Base-by-base conservation (phyloP, 2,888 invertebrate genomes). In the Caenorhabditis sp. region DNA sequence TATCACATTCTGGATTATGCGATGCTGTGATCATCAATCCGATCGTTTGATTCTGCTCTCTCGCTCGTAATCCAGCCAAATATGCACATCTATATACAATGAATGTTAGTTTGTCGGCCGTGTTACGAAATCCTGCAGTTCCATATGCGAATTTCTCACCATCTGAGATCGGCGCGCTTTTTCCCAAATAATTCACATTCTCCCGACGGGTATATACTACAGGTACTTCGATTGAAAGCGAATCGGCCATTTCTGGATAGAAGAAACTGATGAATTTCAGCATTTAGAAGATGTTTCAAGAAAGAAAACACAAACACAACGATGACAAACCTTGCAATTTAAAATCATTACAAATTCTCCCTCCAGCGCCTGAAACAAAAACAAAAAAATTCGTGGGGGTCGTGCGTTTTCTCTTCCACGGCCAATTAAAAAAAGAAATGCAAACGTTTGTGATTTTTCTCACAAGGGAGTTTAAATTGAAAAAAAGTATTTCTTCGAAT, bases 11-110 rank as follows among this genome's bases (percentile, higher is more conserved):
- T 54, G 96, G 93, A 89, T 99, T 99, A 89, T 99, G 99, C 0
- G 97, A 97, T 0, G 99, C 99, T 0, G 99, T 99, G 72, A 99
- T 94, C 97, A 99, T 97, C n/a, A 97, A 91, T 53, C 99, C 99
- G 85, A 96, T 93, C 8, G 83, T 59, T 67, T 77, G 73, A 56
- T 79, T 71, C 70, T 43, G 92, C 91, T 85, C 59, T 21, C 81
- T 72, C 14, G 97, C 95, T 62, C 97, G 91, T 31, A 99, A 90
- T 3, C 93, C 94, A 12, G 96, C 95, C 82, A 97, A 90, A 36
- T 97, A 90, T 3, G 97, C 97, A 93, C 97, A 94, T 64, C 97
- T 92, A 89, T 93, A 97, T 89, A 95, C 92, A 25, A 97, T 93
- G 91, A 95, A 95, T 82, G 94, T 93, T 85, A 99, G 90, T 72